Evolutionary conservation across 2,113 vertebrate genomes (phyloP).

Genomic region (Ceyx cyanopectus): DNA sequence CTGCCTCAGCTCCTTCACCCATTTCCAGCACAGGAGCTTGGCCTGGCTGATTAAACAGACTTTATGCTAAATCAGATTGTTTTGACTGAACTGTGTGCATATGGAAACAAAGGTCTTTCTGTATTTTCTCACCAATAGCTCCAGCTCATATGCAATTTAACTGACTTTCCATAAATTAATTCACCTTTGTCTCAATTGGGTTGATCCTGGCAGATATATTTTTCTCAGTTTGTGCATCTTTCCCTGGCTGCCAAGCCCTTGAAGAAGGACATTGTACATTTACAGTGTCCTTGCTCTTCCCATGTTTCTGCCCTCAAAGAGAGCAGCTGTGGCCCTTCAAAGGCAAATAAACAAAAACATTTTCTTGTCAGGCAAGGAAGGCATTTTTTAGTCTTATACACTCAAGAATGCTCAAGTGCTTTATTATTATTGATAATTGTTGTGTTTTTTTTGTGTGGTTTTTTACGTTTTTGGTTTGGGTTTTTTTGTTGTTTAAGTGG

Average conservation of each 20-base stretch:
- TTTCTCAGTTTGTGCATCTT: no score
- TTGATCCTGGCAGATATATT: no score
- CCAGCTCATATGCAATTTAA: no score
- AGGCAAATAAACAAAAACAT: neutral
- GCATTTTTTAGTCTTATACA: neutral
- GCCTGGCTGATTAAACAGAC: neutral
- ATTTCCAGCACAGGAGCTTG: neutral
- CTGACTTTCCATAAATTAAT: no score
- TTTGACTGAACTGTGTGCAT: no score
- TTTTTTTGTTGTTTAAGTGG: no score
- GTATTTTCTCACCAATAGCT: no score
- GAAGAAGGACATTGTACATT: no score
- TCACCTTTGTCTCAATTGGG: no score
- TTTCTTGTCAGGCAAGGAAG: neutral
- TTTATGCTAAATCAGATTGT: neutral
- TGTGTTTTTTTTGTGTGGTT: neutral
- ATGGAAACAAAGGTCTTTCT: no score
- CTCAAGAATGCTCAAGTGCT: neutral
- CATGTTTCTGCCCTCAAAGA: neutral
- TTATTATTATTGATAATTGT: neutral
- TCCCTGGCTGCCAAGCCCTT: no score
- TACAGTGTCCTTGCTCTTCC: neutral
- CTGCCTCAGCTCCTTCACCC: neutral
- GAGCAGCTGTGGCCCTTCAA: neutral
- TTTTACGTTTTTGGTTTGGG: no score